Evolutionary conservation across 2,113 vertebrate genomes (phyloP).

Genomic region (Colaptes auratus): DNA sequence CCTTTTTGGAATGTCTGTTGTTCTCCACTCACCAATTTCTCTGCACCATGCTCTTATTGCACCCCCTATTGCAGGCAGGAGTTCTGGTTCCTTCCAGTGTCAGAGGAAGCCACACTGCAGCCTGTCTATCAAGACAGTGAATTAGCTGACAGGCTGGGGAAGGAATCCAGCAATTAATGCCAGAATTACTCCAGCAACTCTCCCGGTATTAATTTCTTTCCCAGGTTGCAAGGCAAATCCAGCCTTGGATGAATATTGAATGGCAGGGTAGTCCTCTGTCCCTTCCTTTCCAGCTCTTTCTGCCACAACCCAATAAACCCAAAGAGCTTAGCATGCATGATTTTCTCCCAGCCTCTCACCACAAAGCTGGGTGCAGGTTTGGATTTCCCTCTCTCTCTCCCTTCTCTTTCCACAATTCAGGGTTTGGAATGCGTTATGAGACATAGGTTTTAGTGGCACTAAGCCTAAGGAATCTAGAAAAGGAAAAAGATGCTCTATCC

Average conservation of each 20-base stretch:
- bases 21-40: background rate
- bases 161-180: background rate
- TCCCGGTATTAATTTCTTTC: background rate
- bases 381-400: background rate
- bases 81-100: background rate
- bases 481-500: background rate
- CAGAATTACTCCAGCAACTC: background rate
- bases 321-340: background rate
- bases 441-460: background rate
- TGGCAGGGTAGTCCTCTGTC: background rate
- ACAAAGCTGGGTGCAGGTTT: background rate
- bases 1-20: background rate
- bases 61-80: background rate
- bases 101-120: background rate
- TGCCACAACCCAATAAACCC: background rate
- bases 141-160: too few relatives aligned
- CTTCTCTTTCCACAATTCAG: background rate
- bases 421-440: background rate
- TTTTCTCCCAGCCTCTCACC: background rate
- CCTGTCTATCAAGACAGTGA: rapidly evolving
- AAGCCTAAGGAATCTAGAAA: background rate
- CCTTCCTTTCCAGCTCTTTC: background rate
- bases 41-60: background rate
- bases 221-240: background rate
- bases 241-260: background rate